Evolutionary conservation across 2,797 vertebrate genomes (phyloP).

Genomic region (Rhinichthys osculus): DNA sequence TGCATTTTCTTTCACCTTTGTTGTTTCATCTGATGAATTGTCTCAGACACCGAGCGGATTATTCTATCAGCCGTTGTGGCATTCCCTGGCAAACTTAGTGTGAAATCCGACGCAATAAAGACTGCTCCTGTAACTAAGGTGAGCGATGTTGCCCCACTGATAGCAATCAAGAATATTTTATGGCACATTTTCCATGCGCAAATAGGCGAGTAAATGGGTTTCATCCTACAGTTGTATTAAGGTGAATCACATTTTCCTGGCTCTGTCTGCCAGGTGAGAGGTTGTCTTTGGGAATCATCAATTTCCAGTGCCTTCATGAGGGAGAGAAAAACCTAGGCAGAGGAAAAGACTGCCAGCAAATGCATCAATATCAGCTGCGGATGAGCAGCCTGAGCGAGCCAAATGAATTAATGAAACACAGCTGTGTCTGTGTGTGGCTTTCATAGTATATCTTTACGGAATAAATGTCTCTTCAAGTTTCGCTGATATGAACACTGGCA

Average conservation of each 20-base stretch:
- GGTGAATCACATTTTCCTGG: conserved; percentile 64
- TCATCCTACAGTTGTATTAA: conserved; percentile 65
- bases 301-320: conserved; percentile 62
- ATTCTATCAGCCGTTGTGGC: conserved; percentile 61
- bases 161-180: conserved; percentile 76
- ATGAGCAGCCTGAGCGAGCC: conserved; percentile 9
- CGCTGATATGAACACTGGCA: conserved; percentile 2
- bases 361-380: conserved; percentile 2
- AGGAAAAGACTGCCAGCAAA: conserved; percentile 21
- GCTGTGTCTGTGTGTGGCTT: conserved; percentile 18
- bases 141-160: conserved; percentile 64
- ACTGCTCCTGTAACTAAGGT: conserved; percentile 68
- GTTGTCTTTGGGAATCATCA: conserved; percentile 56
- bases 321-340: conserved; percentile 1
- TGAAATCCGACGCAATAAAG: conserved; percentile 71
- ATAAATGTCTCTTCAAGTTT: neutral
- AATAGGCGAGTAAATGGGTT: conserved; percentile 69
- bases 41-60: conserved; percentile 55
- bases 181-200: conserved; percentile 67
- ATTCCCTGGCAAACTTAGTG: conserved; percentile 62
- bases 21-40: conserved; percentile 66
- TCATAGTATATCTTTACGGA: neutral
- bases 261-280: conserved; percentile 63
- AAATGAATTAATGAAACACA: conserved; percentile 47
- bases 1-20: conserved; percentile 13